Percentiles rank a stretch among this genome's conserved stretches.
Conservation (phyloP, 2,113 vertebrate species). For the Gila orcuttii region DNA sequence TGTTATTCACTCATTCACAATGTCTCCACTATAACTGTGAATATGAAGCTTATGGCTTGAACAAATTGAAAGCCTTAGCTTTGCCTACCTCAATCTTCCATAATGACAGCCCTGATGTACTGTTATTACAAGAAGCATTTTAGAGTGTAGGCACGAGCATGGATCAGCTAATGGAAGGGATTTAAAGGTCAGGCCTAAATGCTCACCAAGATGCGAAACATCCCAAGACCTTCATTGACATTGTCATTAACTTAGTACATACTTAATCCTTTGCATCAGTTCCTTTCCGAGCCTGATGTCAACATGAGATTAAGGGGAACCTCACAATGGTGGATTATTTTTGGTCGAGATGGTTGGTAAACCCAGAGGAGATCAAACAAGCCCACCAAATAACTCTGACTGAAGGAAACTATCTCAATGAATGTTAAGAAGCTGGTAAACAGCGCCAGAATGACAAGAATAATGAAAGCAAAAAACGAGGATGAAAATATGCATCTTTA, state of each 20-base stretch:
- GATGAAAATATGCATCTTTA: neutral
- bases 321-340: neutral
- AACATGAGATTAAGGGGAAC: neutral
- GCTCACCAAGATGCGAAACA: slow-evolving; percentile 9
- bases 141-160: neutral
- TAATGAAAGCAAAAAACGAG: neutral
- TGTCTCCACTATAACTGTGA: neutral
- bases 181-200: neutral
- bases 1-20: neutral
- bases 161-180: slow-evolving; percentile 38
- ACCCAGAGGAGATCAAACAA: neutral
- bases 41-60: neutral
- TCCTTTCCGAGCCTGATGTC: neutral
- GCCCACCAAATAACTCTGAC: neutral
- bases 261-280: slow-evolving; percentile 18
- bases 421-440: neutral
- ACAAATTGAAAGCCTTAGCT: neutral
- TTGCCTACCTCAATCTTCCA: slow-evolving; percentile 22
- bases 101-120: slow-evolving; percentile 14
- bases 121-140: slow-evolving; percentile 25
- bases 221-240: slow-evolving; percentile 2
- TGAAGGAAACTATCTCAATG: neutral
- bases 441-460: neutral
- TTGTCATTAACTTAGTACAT: slow-evolving; percentile 1
- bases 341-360: neutral